phyloP scores from a whole-genome alignment of 2,888 invertebrate species.

The Spicauda simplicius region DNA sequence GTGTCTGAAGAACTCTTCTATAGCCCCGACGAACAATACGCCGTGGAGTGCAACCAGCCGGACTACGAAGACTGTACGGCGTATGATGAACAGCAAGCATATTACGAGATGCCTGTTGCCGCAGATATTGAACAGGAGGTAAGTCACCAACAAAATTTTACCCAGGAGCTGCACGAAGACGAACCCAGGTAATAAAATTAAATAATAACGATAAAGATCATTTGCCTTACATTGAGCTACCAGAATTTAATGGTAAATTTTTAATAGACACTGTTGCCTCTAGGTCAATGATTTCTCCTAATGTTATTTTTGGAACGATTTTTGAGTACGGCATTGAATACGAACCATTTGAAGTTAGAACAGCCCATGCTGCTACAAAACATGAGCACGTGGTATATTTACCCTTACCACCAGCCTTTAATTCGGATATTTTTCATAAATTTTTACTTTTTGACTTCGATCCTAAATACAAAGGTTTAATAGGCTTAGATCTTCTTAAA shows the following conservation, averaged over 20 bases:
- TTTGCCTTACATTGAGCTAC: slow-evolving; percentile 31
- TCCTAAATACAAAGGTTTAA: slow-evolving; percentile 27
- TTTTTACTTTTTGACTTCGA: slow-evolving; percentile 19
- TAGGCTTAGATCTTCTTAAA: slow-evolving; percentile 23
- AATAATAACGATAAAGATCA: slow-evolving; percentile 23
- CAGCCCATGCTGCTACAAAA: slow-evolving; percentile 53
- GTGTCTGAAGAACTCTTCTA: too few species aligned
- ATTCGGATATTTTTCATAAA: slow-evolving; percentile 28
- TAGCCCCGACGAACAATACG: too few species aligned
- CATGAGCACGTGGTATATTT: slow-evolving; percentile 21
- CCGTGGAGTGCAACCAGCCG: too few species aligned
- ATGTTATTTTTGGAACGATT: slow-evolving; percentile 24
- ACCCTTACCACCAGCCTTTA: slow-evolving; percentile 30
- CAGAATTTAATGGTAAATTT: slow-evolving; percentile 26
- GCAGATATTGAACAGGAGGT: too few species aligned
- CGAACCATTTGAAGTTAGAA: slow-evolving; percentile 57
- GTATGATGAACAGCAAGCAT: too few species aligned
- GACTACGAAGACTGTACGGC: too few species aligned
- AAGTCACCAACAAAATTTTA: too few species aligned
- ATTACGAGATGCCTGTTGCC: too few species aligned
- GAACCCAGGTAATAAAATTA: too few species aligned
- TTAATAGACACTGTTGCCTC: slow-evolving; percentile 28
- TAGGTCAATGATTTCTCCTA: slow-evolving; percentile 24
- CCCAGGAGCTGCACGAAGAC: too few species aligned
- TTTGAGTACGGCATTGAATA: slow-evolving; percentile 18